These are phyloP conservation scores for Chascanopsetta lugubris DNA, from an alignment of 2,113 vertebrate species.

Conservation along the genomic window DNA sequence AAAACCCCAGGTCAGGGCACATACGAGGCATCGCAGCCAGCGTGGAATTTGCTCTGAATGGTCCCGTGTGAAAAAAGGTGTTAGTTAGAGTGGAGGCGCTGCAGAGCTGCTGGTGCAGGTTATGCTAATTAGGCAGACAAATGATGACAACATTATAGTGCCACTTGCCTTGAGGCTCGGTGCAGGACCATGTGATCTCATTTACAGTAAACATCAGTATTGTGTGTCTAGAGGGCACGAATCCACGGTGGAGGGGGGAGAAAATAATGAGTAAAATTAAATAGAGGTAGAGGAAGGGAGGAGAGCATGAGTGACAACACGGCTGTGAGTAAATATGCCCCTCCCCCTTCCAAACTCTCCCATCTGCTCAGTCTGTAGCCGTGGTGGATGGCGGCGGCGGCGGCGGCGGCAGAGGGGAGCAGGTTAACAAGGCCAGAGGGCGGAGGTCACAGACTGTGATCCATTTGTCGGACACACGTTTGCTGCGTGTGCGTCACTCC, in stretches of 20 bases:
- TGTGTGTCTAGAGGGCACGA: slow-evolving; percentile 10
- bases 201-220: slow-evolving; percentile 49
- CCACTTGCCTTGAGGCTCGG: background rate
- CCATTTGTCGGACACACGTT: slow-evolving; percentile 59
- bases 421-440: slow-evolving; percentile 58
- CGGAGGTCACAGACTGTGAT: slow-evolving; percentile 76
- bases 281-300: background rate
- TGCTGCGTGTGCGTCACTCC: slow-evolving; percentile 17
- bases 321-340: slow-evolving; percentile 31
- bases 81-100: background rate
- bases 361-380: slow-evolving; percentile 69
- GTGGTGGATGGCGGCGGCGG: background rate
- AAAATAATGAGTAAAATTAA: slow-evolving; percentile 2
- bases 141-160: slow-evolving; percentile 46
- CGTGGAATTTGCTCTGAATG: background rate
- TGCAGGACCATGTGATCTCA: background rate
- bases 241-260: background rate
- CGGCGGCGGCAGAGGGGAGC: background rate
- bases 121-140: slow-evolving; percentile 49
- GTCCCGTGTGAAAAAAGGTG: slow-evolving; percentile 1
- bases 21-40: background rate
- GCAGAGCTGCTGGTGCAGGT: slow-evolving; percentile 5
- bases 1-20: slow-evolving; percentile 1
- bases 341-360: slow-evolving; percentile 38
- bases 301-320: slow-evolving; percentile 44